Conservation (phyloP, 1,140 invertebrate genomes). For the Drosophila mauritiana region DNA sequence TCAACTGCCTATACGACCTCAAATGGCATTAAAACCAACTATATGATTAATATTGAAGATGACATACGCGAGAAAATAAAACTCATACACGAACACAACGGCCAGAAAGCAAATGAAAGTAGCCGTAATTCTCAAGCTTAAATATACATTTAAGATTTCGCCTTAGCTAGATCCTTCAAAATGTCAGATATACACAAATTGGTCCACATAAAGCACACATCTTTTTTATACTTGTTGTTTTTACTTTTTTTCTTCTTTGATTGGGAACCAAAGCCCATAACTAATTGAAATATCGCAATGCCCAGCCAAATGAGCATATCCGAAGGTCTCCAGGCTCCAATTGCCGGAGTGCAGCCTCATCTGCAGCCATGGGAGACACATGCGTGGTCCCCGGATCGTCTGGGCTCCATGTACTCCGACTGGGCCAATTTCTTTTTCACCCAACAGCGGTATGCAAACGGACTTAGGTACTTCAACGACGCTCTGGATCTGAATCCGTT, state of each 20-base stretch:
- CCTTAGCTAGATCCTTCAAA: neutral
- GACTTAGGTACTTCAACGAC: constrained; percentile 45
- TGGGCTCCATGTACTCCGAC: constrained; percentile 53
- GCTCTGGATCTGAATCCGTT: constrained; percentile 34
- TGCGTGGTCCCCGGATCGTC: constrained; percentile 41
- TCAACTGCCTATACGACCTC: neutral
- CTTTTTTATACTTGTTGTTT: constrained; percentile 32
- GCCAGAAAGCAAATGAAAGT: neutral
- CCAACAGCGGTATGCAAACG: constrained; percentile 20
- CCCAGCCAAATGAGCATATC: neutral
- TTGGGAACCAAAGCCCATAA: constrained; percentile 2
- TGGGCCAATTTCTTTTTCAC: constrained; percentile 48
- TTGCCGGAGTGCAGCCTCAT: constrained; percentile 10
- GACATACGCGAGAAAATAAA: neutral
- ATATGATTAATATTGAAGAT: neutral
- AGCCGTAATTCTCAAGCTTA: too few relatives aligned
- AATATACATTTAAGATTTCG: neutral
- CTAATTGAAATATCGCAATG: constrained; percentile 5
- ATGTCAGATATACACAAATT: constrained; percentile 14
- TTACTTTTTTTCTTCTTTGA: constrained; percentile 18
- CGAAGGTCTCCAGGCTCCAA: neutral
- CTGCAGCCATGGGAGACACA: constrained; percentile 57
- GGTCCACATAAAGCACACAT: neutral
- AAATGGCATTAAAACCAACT: neutral
- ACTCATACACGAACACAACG: neutral